Evolutionary conservation across 2,113 vertebrate species (phyloP), one percentile per base, ranked within the genome.

Genomic region (Catharus bicknelli): DNA sequence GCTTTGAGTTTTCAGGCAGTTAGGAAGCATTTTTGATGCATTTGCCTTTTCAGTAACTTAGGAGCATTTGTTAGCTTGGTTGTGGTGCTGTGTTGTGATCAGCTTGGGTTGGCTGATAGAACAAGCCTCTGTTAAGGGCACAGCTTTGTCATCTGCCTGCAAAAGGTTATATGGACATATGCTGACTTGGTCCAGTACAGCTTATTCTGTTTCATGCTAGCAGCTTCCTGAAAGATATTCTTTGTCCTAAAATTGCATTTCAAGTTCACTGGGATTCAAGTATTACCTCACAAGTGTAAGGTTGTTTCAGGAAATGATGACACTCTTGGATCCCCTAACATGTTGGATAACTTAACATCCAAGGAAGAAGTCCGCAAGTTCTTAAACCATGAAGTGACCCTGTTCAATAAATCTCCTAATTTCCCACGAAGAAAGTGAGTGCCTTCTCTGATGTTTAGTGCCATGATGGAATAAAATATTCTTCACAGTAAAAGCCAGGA

Each of bases 241-340:
- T 82, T 89, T 84, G 48, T 82, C 53, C 66, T 82, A 59, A 84
- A 94, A 50, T n/a, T 73, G 53, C 27, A 30, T 89, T 90, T 87
- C 81, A 87, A n/a, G 66, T 84, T 92, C 54, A 36, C 19, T 87
- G 53, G 19, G n/a, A 94, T 89, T 95, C 84, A 91, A 76, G 58
- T 76, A 79, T 95, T 91, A 73, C 90, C 50, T 94, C 81, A 90
- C 29, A 48, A 85, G 22, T 34, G 29, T 82, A 72, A 75, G 38
- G 19, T 70, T 82, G 70, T 91, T 92, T 94, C 86, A 85, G 93
- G 90, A 95, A 95, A 94, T 91, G 25, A 85, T 79, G 69, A 82
- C 62, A 59, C 22, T 57, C 58, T 93, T 95, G 89, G 87, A 92
- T 86, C 48, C 45, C 54, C 12, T 61, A 10, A 43, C 5, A 3